phyloP scores from a whole-genome alignment of 2,113 vertebrate species.

The Psophia crepitans region DNA sequence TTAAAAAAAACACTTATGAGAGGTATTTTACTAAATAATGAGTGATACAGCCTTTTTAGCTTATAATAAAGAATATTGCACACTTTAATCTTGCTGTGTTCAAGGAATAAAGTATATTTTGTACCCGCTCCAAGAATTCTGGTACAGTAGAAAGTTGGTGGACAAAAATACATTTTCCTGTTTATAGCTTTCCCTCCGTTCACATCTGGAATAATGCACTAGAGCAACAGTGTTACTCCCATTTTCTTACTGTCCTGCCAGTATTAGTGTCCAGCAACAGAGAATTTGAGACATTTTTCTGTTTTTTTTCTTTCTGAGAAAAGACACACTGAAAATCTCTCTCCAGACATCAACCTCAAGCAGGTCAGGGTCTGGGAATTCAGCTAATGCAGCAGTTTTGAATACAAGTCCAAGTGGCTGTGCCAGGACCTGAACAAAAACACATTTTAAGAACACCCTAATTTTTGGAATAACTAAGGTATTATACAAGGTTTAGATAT shows the following conservation, averaged over 20 bases:
- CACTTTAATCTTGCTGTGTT: background rate
- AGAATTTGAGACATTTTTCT: constrained; percentile 6
- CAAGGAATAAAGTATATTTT: background rate
- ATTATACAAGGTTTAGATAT: background rate
- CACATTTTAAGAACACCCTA: constrained; percentile 47
- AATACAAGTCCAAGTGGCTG: constrained; percentile 17
- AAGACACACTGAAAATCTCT: background rate
- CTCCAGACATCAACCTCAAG: constrained; percentile 31
- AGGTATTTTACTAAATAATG: background rate
- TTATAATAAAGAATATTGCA: background rate
- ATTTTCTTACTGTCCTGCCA: constrained; percentile 54
- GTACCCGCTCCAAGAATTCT: constrained; percentile 19
- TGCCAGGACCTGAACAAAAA: constrained; percentile 63
- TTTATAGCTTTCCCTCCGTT: constrained; percentile 54
- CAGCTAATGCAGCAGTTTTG: constrained; percentile 40
- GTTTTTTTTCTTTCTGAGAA: background rate
- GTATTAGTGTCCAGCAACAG: background rate
- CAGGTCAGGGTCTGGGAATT: constrained; percentile 60
- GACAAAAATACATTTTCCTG: constrained; percentile 57
- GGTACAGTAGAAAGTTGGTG: background rate
- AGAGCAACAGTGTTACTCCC: constrained; percentile 9
- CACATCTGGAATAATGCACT: constrained; percentile 66
- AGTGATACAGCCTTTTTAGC: background rate
- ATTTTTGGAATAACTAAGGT: constrained; percentile 18
- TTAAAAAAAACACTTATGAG: background rate